phyloP scores from a whole-genome alignment of 2,797 vertebrate genomes.

The Clarias laeviceps region DNA sequence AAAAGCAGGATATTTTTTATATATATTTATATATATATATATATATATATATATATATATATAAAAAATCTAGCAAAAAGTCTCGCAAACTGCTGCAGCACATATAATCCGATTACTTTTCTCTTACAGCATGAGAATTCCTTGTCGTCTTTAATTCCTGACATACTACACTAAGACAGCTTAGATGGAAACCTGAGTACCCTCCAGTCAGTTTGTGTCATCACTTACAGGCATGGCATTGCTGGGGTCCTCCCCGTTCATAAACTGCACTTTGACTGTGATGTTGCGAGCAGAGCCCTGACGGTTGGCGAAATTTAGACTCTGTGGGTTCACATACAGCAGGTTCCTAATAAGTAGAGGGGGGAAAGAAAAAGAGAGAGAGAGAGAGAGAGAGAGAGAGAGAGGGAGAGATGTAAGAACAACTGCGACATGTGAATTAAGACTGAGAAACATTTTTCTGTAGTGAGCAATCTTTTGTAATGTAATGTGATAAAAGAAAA shows the following conservation, averaged over 20 bases:
- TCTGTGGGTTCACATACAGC: constrained; percentile 95
- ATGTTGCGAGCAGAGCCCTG: constrained; percentile 98
- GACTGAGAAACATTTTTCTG: neutral
- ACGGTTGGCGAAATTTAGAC: constrained; percentile 97
- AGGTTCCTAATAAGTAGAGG: constrained; percentile 83
- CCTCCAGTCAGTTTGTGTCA: neutral
- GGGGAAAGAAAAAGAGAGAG: neutral
- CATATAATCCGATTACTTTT: neutral
- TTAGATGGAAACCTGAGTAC: neutral
- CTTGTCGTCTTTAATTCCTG: neutral
- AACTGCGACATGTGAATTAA: neutral
- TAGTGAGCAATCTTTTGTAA: neutral
- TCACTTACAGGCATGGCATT: constrained; percentile 92
- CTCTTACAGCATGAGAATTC: no score
- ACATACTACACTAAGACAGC: neutral
- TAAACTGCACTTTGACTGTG: constrained; percentile 98
- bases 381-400: neutral
- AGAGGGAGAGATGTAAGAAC: neutral
- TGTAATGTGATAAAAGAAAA: neutral
- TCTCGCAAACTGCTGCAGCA: neutral
- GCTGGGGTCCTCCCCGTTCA: constrained; percentile 95
- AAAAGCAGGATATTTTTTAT: neutral
- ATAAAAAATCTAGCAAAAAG: neutral
- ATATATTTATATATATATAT: no score
- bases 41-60: no score